phyloP scores from a whole-genome alignment of 2,888 invertebrate species.

The Meliscaeva auricollis region DNA sequence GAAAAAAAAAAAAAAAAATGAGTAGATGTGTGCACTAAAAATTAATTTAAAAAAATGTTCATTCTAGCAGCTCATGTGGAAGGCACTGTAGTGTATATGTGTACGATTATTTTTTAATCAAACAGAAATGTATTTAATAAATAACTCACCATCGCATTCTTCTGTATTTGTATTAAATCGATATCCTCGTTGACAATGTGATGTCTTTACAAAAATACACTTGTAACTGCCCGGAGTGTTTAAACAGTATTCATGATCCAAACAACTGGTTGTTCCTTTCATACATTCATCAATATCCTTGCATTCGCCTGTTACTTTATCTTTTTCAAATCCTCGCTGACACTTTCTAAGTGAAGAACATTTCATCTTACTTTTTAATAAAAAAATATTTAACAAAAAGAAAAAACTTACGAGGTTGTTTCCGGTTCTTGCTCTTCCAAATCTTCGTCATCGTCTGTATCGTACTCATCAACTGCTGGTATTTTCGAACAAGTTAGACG shows the following conservation, averaged over 20 bases:
- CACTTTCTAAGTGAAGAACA: conserved; percentile 80
- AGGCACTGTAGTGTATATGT: no score
- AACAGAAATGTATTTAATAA: no score
- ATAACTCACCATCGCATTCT: conserved; percentile 86
- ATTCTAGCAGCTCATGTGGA: no score
- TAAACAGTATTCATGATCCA: conserved; percentile 86
- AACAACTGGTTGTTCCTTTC: conserved; percentile 88
- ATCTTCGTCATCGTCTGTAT: conserved; percentile 52
- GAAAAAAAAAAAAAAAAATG: no score
- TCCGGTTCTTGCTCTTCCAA: conserved; percentile 40
- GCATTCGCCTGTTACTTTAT: conserved; percentile 82
- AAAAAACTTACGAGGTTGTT: conserved; percentile 32
- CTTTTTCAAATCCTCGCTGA: conserved; percentile 84
- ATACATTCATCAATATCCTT: conserved; percentile 90
- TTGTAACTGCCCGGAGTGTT: conserved; percentile 89
- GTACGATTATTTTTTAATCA: no score
- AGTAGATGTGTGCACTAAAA: no score
- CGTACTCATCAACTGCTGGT: conserved; percentile 23
- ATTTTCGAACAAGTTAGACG: conserved; percentile 84
- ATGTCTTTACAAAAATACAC: conserved; percentile 84
- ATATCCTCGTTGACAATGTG: conserved; percentile 84
- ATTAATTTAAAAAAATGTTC: no score
- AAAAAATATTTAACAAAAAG: neutral
- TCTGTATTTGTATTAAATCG: conserved; percentile 85
- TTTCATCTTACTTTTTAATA: no score